Percentiles rank a stretch among this genome's conserved stretches.
Evolutionary conservation across 2,888 invertebrate species (phyloP).

Genomic region (Dyspetes luteomarginatus): DNA sequence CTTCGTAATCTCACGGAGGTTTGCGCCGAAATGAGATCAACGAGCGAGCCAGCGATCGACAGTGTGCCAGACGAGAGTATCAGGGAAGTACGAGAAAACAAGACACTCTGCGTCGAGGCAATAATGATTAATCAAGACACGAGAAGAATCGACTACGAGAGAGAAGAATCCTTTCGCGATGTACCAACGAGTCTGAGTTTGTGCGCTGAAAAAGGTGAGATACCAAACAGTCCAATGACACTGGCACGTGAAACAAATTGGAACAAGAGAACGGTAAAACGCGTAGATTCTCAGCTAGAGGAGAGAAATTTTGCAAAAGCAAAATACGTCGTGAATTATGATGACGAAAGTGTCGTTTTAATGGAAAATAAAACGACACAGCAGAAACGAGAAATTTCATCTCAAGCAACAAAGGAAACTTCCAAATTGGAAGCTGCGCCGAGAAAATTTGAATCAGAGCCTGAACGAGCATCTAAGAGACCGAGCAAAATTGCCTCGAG

Average conservation of each 20-base stretch:
- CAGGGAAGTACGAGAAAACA: slow-evolving; percentile 76
- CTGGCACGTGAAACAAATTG: slow-evolving; percentile 77
- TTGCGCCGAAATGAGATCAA: slow-evolving; percentile 81
- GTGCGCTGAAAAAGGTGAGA: slow-evolving; percentile 80
- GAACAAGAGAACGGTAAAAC: slow-evolving; percentile 68
- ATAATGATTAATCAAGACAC: slow-evolving; percentile 63
- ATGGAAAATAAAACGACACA: slow-evolving; percentile 74
- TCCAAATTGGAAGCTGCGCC: slow-evolving; percentile 16
- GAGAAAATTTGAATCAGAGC: slow-evolving; percentile 50
- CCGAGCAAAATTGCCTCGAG: slow-evolving; percentile 54
- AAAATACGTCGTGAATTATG: slow-evolving; percentile 79
- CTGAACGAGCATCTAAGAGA: slow-evolving; percentile 54
- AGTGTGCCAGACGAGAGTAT: slow-evolving; percentile 79
- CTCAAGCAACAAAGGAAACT: slow-evolving; percentile 18
- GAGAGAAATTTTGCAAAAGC: slow-evolving; percentile 74
- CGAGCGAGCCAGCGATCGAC: slow-evolving; percentile 80
- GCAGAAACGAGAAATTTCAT: slow-evolving; percentile 20
- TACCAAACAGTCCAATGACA: slow-evolving; percentile 81
- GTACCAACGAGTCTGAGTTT: slow-evolving; percentile 79
- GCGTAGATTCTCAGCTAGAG: slow-evolving; percentile 60
- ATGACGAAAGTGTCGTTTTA: slow-evolving; percentile 78
- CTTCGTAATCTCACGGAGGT: slow-evolving; percentile 79
- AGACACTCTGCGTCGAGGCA: slow-evolving; percentile 78
- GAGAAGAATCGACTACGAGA: slow-evolving; percentile 77
- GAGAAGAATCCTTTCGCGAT: slow-evolving; percentile 78